Evolutionary conservation across 2,797 vertebrate genomes (phyloP).

Genomic region (Intellagama lesueurii): DNA sequence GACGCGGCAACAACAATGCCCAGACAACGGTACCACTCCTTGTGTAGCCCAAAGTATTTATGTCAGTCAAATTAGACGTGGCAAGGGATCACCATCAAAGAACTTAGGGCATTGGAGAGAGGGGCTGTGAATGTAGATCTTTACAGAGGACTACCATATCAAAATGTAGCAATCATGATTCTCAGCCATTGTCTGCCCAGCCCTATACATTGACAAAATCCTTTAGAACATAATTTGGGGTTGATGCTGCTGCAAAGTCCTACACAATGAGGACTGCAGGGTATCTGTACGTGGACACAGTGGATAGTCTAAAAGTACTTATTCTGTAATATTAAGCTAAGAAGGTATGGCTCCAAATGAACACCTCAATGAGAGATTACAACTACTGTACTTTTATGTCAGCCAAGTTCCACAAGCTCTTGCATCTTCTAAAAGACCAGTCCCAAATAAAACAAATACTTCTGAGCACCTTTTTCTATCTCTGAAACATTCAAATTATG

Average conservation of each 20-base stretch:
- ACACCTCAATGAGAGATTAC: background rate
- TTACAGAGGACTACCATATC: no score
- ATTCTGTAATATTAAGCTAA: background rate
- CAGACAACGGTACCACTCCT: background rate
- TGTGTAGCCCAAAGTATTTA: background rate
- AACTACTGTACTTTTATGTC: background rate
- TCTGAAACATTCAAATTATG: slow-evolving; percentile 13
- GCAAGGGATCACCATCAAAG: background rate
- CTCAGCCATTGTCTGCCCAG: background rate
- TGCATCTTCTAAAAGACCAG: background rate
- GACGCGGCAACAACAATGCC: background rate
- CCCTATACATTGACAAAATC: background rate
- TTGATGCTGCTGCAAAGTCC: background rate
- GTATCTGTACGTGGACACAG: no score
- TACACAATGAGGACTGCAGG: background rate
- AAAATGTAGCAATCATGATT: background rate
- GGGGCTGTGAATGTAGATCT: background rate
- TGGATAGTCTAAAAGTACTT: background rate
- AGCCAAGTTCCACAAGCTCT: background rate
- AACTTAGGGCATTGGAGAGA: background rate
- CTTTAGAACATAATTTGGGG: background rate
- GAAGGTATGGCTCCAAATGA: background rate
- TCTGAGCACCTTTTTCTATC: background rate
- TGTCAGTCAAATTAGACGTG: no score
- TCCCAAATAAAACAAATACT: background rate